Conservation (phyloP, 2,113 vertebrate species). For the Mungos mungo region DNA sequence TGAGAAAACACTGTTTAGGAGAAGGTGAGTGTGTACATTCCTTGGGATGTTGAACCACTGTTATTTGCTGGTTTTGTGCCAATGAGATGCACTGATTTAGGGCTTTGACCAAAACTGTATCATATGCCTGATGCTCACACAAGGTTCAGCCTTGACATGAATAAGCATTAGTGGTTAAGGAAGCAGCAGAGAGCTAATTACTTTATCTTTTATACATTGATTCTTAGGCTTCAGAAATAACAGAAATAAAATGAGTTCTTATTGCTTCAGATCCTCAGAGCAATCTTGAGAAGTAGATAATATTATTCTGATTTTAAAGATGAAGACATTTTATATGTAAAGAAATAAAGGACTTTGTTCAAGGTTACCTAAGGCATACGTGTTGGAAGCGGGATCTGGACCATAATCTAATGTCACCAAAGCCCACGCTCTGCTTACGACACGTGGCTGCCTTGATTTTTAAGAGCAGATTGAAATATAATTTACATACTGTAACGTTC, state of each 20-base stretch:
- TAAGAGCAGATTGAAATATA: not conserved
- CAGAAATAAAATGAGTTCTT: not conserved
- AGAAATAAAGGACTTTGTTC: not conserved
- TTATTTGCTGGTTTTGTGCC: not conserved
- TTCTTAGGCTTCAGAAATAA: not conserved
- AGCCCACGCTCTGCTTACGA: not conserved
- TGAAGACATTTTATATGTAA: not conserved
- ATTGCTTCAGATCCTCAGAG: not conserved
- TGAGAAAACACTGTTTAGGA: not conserved
- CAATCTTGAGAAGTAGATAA: not conserved
- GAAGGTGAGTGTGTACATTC: not conserved
- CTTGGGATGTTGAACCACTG: not conserved
- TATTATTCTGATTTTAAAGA: not conserved
- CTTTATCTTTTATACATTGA: not conserved
- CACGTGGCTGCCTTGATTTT: not conserved
- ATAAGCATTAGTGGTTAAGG: not conserved
- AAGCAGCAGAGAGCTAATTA: not conserved
- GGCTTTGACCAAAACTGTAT: not conserved
- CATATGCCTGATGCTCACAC: not conserved
- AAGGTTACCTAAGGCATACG: not conserved
- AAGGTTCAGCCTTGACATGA: not conserved
- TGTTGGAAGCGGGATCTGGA: not conserved
- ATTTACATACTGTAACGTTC: not conserved
- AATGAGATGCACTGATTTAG: not conserved
- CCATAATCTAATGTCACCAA: not conserved